phyloP scores from a whole-genome alignment of 2,888 invertebrate genomes.

The Morpho deidamia region DNA sequence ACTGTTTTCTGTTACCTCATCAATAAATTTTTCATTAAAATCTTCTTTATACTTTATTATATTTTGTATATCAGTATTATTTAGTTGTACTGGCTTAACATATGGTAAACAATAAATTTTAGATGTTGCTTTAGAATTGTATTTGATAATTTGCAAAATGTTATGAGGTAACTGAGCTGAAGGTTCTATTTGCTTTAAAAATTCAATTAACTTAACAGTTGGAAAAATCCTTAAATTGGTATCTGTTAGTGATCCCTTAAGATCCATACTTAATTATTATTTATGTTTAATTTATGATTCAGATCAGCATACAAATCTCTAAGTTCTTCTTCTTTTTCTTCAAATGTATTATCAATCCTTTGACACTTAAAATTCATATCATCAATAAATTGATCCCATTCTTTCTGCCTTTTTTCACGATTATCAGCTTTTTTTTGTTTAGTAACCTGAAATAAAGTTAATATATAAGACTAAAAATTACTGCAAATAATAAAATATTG shows the following conservation, averaged over 20 bases:
- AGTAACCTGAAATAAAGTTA: conserved; percentile 3
- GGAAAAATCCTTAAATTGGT: conserved; percentile 81
- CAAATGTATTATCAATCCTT: conserved; percentile 86
- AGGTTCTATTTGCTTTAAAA: conserved; percentile 69
- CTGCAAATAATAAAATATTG: too few species aligned
- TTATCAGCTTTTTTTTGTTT: conserved; percentile 43
- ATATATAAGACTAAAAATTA: not conserved
- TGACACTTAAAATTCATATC: conserved; percentile 87
- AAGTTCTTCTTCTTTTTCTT: conserved; percentile 87
- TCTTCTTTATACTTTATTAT: conserved; percentile 41
- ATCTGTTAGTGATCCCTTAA: conserved; percentile 80
- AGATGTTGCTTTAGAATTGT: conserved; percentile 26
- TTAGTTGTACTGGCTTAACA: conserved; percentile 34
- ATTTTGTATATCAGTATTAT: conserved; percentile 42
- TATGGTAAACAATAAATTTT: conserved; percentile 28
- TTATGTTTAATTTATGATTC: conserved; percentile 84
- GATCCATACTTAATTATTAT: conserved; percentile 61
- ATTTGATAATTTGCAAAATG: conserved; percentile 53
- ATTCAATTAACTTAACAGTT: conserved; percentile 75
- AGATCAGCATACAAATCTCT: conserved; percentile 85
- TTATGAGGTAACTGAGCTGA: conserved; percentile 71
- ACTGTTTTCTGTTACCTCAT: not conserved
- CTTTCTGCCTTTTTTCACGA: conserved; percentile 56
- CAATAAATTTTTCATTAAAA: not conserved
- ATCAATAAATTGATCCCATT: conserved; percentile 87